Evolutionary conservation across 2,113 vertebrate species (phyloP).

Genomic region (Tautogolabrus adspersus): DNA sequence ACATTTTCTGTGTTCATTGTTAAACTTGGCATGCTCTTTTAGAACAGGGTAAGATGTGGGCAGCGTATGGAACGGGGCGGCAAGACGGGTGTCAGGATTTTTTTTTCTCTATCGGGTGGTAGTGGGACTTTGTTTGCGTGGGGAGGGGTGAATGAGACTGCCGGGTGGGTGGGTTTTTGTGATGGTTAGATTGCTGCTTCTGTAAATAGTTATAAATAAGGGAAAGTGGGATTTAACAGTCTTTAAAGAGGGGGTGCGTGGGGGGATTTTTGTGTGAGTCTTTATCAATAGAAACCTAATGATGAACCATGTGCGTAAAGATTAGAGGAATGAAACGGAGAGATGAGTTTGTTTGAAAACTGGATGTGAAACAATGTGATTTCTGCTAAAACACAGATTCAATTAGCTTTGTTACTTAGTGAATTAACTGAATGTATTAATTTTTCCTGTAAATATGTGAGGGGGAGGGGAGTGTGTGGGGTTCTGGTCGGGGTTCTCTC

Average conservation of each 20-base stretch:
- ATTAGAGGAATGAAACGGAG: constrained; percentile 50
- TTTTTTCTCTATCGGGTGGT: constrained; percentile 67
- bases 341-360: constrained; percentile 68
- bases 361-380: constrained; percentile 81
- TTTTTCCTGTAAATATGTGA: constrained; percentile 86
- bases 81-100: constrained; percentile 57
- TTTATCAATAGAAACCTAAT: constrained; percentile 62
- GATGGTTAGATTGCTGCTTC: constrained; percentile 80
- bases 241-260: constrained; percentile 50
- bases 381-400: constrained; percentile 81
- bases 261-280: constrained; percentile 64
- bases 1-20: constrained; percentile 84
- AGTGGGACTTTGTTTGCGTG: constrained; percentile 50
- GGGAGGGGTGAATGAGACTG: constrained; percentile 50
- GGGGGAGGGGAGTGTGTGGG: constrained; percentile 67
- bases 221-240: constrained; percentile 72
- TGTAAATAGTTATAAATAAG: constrained; percentile 85
- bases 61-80: constrained; percentile 66
- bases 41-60: constrained; percentile 80
- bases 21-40: constrained; percentile 86
- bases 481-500: constrained; percentile 77
- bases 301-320: constrained; percentile 58
- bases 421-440: constrained; percentile 86
- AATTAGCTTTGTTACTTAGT: constrained; percentile 88
- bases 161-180: constrained; percentile 74